A percentile compares a stretch with the other conserved stretches of the same genome.
Evolutionary conservation across 2,113 vertebrate genomes (phyloP).

Genomic region (Gnathonemus longibarbis): DNA sequence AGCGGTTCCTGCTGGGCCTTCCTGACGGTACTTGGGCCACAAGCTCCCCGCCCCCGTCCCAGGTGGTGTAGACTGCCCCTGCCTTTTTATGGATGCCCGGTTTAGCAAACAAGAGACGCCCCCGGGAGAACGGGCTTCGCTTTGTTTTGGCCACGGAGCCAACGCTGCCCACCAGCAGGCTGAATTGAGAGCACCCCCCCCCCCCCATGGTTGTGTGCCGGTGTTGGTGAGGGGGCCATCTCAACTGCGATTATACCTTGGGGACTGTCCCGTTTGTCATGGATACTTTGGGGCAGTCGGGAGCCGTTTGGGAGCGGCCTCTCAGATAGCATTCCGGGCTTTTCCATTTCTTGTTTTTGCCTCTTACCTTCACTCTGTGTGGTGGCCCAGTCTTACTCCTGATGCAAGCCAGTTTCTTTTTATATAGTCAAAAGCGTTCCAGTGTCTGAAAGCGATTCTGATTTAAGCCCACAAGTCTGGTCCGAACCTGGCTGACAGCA

Average conservation of each 20-base stretch:
- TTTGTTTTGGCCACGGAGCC: neutral
- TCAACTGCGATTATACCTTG: neutral
- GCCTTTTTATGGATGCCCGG: neutral
- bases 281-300: neutral
- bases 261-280: slow-evolving; percentile 4
- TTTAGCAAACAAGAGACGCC: neutral
- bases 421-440: slow-evolving; percentile 23
- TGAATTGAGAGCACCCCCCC: neutral
- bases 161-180: neutral
- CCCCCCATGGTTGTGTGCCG: neutral
- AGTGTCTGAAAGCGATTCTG: slow-evolving; percentile 17
- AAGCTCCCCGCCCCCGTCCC: neutral
- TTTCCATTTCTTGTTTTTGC: neutral
- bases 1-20: neutral
- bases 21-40: neutral
- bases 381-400: neutral
- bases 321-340: neutral
- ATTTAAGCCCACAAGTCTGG: slow-evolving; percentile 14
- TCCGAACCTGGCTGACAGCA: neutral
- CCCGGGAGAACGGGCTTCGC: neutral
- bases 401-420: neutral
- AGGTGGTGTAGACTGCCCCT: neutral
- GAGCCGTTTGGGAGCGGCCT: neutral
- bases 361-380: neutral
- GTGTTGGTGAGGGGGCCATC: slow-evolving; percentile 5